Percentiles rank a stretch among this genome's conserved stretches.
phyloP scores from a whole-genome alignment of 92 coral and sea anemone species.

The Porites evermanni region DNA sequence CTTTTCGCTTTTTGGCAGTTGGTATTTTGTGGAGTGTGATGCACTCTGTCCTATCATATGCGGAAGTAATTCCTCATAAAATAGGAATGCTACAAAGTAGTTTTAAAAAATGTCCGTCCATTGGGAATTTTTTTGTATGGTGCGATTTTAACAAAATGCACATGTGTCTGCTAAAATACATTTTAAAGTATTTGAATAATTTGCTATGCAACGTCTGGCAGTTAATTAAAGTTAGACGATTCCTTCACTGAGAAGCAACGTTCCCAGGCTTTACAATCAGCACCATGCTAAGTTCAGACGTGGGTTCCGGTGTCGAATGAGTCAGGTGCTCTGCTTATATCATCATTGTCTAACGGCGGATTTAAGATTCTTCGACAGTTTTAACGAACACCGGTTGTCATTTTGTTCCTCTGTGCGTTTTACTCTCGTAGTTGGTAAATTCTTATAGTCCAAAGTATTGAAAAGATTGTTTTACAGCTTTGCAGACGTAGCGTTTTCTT shows the following conservation, averaged over 20 bases:
- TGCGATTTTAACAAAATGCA: background rate
- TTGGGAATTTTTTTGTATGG: no score
- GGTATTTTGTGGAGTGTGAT: no score
- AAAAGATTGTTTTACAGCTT: no score
- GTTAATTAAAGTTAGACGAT: background rate
- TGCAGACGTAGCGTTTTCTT: no score
- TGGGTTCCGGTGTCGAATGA: conserved; percentile 13
- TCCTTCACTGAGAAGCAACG: background rate
- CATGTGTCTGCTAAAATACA: conserved; percentile 1
- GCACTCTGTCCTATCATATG: no score
- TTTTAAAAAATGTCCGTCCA: no score
- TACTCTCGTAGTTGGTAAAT: no score
- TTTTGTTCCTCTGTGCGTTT: no score
- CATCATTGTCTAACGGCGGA: background rate
- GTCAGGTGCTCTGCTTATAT: conserved; percentile 1
- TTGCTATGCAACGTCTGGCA: background rate
- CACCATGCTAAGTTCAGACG: conserved; percentile 18
- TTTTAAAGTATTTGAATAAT: background rate
- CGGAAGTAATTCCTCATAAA: no score
- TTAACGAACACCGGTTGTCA: background rate
- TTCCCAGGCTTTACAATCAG: background rate
- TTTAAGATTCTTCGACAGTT: background rate
- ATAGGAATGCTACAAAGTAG: no score
- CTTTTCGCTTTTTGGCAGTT: no score
- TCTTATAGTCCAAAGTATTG: no score